These are phyloP conservation scores for Pyralis farinalis DNA, from an alignment of 2,888 invertebrate genomes.

Conservation along the genomic window DNA sequence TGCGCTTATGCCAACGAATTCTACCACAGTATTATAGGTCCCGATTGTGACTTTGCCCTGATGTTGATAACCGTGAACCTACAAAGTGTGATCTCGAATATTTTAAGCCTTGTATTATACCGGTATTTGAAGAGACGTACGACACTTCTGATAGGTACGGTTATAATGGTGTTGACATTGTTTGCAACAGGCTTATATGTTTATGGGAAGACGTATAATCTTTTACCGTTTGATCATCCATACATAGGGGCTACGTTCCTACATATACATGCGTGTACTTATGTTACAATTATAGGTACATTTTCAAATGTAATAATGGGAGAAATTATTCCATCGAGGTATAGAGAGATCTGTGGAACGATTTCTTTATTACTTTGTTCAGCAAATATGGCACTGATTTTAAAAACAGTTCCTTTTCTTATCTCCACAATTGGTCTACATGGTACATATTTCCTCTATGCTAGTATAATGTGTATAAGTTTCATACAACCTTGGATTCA, in stretches of 20 bases:
- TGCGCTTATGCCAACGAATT: constrained; percentile 21
- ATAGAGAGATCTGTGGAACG: constrained; percentile 30
- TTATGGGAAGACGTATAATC: constrained; percentile 9
- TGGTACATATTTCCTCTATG: constrained; percentile 16
- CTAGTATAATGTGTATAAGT: constrained; percentile 8
- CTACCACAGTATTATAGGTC: constrained; percentile 13
- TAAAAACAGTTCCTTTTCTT: constrained; percentile 21
- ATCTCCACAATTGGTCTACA: constrained; percentile 20
- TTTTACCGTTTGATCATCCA: constrained; percentile 11
- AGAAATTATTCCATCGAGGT: constrained; percentile 25
- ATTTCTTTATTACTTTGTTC: constrained; percentile 24
- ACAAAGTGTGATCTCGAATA: constrained; percentile 20
- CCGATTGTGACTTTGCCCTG: constrained; percentile 12
- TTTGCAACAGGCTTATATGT: constrained; percentile 9
- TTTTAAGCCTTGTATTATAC: constrained; percentile 18
- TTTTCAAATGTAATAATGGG: constrained; percentile 22
- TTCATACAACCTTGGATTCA: not conserved
- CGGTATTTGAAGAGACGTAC: constrained; percentile 12
- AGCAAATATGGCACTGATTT: constrained; percentile 16
- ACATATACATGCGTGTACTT: constrained; percentile 19
- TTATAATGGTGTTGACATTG: constrained; percentile 10
- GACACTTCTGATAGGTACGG: constrained; percentile 9
- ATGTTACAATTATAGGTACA: constrained; percentile 20
- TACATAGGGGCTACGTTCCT: constrained; percentile 16
- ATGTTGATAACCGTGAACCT: constrained; percentile 20